These are phyloP conservation scores for Heliocidaris erythrogramma DNA, from an alignment of 35 echinoderm and acorn worm genomes.

Conservation along the genomic window DNA sequence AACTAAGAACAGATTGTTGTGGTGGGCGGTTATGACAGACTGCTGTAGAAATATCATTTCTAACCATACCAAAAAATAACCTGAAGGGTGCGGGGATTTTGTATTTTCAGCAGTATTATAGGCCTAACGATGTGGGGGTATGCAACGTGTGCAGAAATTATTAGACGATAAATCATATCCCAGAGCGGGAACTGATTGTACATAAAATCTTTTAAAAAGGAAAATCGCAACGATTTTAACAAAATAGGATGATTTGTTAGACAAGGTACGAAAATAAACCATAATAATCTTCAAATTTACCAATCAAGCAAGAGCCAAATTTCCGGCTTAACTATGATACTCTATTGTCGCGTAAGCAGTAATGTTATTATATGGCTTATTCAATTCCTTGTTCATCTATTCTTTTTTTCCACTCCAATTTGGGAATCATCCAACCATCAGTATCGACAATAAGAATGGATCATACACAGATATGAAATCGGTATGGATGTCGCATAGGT, in stretches of 20 bases:
- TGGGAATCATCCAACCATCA: not conserved
- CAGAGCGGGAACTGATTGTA: not conserved
- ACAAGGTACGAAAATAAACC: too few species aligned
- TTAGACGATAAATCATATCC: not conserved
- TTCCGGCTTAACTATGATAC: too few species aligned
- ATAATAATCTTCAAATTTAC: too few species aligned
- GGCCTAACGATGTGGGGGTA: not conserved
- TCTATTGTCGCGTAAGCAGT: too few species aligned
- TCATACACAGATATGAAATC: not conserved
- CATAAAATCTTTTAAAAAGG: too few species aligned
- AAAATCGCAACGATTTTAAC: too few species aligned
- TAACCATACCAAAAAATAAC: not conserved
- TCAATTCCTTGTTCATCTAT: not conserved
- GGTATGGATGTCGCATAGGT: not conserved
- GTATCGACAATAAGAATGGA: not conserved
- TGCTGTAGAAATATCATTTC: not conserved
- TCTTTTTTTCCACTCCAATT: not conserved
- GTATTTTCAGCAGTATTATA: not conserved
- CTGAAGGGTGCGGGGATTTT: not conserved
- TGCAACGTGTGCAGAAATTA: not conserved
- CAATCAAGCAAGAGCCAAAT: too few species aligned
- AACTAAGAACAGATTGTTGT: not conserved
- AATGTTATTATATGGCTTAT: not conserved
- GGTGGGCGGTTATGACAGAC: not conserved
- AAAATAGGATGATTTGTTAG: too few species aligned